Percentiles rank a stretch among this genome's conserved stretches.
Evolutionary conservation across 2,888 invertebrate genomes (phyloP).

Genomic region (Fragum whitleyi): DNA sequence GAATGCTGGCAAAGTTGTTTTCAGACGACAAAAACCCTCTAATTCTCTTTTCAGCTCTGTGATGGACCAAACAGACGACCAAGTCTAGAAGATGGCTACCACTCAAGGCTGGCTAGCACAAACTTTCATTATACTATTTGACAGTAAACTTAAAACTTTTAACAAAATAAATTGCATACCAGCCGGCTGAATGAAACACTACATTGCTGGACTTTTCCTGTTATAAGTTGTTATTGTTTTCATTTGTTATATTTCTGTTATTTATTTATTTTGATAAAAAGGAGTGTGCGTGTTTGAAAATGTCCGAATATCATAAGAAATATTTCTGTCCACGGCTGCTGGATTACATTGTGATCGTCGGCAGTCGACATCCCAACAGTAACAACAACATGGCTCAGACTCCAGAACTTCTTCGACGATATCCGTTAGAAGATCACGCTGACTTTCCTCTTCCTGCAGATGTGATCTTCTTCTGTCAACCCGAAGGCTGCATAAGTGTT

Average conservation of each 20-base stretch:
- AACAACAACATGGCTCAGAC: constrained; percentile 88
- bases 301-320: constrained; percentile 77
- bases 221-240: constrained; percentile 10
- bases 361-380: constrained; percentile 90
- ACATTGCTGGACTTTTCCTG: background rate
- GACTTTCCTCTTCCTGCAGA: constrained; percentile 99
- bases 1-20: too few species aligned
- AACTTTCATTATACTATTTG: background rate
- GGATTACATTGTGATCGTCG: constrained; percentile 99
- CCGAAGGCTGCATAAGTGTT: constrained; percentile 96
- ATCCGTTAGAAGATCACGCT: constrained; percentile 97
- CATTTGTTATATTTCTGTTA: background rate
- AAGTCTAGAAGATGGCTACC: constrained; percentile 15
- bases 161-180: background rate
- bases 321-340: constrained; percentile 88
- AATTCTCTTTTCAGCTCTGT: constrained; percentile 8
- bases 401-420: constrained; percentile 95
- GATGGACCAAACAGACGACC: background rate
- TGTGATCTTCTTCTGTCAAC: constrained; percentile 99
- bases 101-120: background rate
- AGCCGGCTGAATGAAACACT: background rate
- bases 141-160: background rate
- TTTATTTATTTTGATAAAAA: background rate
- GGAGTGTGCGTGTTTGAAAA: constrained; percentile 29
- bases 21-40: too few species aligned